phyloP scores from a whole-genome alignment of 2,888 invertebrate species.

The Ectemnius lituratus region DNA sequence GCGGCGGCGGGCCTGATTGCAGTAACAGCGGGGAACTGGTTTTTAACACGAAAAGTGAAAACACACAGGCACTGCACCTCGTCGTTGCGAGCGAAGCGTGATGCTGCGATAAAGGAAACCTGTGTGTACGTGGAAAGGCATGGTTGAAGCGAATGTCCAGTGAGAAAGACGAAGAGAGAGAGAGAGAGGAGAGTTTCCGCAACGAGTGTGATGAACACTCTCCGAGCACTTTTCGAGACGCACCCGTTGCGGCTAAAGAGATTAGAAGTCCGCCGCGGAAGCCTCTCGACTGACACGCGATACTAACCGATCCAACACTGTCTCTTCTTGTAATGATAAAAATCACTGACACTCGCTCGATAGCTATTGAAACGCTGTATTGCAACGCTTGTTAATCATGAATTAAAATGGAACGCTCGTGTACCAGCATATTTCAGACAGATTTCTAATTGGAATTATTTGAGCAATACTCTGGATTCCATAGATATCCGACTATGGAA shows the following conservation, averaged over 20 bases:
- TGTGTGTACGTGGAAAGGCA: neutral
- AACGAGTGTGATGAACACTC: slow-evolving; percentile 1
- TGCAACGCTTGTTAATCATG: slow-evolving; percentile 9
- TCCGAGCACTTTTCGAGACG: neutral
- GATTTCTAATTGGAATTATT: slow-evolving; percentile 43
- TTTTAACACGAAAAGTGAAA: slow-evolving; percentile 51
- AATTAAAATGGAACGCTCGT: neutral
- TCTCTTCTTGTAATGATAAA: too few species aligned
- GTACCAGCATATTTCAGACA: neutral
- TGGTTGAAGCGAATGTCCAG: neutral
- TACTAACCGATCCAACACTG: slow-evolving; percentile 16
- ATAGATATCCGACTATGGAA: slow-evolving; percentile 19
- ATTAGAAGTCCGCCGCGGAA: slow-evolving; percentile 48
- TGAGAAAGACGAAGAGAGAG: neutral
- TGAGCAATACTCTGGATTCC: slow-evolving; percentile 41
- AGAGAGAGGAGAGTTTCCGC: neutral
- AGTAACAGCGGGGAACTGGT: slow-evolving; percentile 44
- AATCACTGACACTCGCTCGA: too few species aligned
- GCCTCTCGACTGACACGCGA: slow-evolving; percentile 38
- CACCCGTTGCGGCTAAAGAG: slow-evolving; percentile 23
- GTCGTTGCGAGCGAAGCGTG: neutral
- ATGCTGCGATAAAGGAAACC: slow-evolving; percentile 8
- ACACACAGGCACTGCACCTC: slow-evolving; percentile 15
- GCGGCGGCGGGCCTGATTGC: slow-evolving; percentile 18
- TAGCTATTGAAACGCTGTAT: slow-evolving; percentile 9